Conservation (phyloP, 1,140 invertebrate species). For the Holotrichia oblita region DNA sequence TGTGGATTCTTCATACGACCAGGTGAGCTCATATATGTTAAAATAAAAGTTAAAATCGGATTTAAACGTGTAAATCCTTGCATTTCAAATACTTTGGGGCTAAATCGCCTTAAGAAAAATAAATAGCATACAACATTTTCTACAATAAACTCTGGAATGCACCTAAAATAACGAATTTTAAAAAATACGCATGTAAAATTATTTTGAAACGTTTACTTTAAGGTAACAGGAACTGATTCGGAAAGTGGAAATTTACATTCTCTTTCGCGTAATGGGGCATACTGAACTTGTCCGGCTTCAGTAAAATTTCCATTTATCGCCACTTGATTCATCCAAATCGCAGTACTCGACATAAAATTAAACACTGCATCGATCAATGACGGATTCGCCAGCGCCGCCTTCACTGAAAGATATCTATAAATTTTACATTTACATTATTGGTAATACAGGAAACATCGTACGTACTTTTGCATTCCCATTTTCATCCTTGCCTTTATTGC, state of each 20-base stretch:
- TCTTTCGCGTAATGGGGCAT: conserved; percentile 66
- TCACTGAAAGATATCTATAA: conserved; percentile 70
- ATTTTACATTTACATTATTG: conserved; percentile 53
- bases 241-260: conserved; percentile 74
- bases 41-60: conserved; percentile 78
- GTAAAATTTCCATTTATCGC: conserved; percentile 62
- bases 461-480: conserved; percentile 67
- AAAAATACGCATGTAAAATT: no score
- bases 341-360: conserved; percentile 82
- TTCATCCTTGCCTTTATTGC: conserved; percentile 72
- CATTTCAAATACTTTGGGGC: conserved; percentile 69
- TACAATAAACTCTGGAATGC: conserved; percentile 89
- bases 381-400: conserved; percentile 78
- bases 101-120: conserved; percentile 74
- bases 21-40: conserved; percentile 80
- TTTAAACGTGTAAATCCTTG: conserved; percentile 69
- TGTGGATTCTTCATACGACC: conserved; percentile 91
- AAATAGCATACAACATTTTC: conserved; percentile 88
- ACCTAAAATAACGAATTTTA: conserved; percentile 63
- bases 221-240: conserved; percentile 68
- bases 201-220: conserved; percentile 71
- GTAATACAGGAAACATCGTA: background rate
- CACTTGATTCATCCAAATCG: conserved; percentile 86
- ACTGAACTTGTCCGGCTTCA: conserved; percentile 56
- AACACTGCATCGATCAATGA: conserved; percentile 73